A percentile compares a stretch with the other conserved stretches of the same genome.
Evolutionary conservation across 2,113 vertebrate species (phyloP).

Genomic region (Dromiciops gliroides): DNA sequence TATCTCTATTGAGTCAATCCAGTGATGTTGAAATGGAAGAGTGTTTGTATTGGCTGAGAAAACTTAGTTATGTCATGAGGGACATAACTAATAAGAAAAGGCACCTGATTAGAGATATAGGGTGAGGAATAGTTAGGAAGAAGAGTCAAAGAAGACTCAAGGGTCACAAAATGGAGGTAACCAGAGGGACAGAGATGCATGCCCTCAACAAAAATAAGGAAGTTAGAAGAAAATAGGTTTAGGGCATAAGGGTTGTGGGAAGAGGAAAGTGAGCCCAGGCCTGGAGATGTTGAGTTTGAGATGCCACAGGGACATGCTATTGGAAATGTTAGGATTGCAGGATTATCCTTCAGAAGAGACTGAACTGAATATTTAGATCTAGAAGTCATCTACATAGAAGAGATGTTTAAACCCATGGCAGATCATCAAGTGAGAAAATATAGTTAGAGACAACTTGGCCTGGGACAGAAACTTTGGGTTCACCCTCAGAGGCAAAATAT

Average conservation of each 20-base stretch:
- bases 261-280: not conserved
- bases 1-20: not conserved
- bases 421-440: not conserved
- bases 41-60: not conserved
- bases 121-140: no score
- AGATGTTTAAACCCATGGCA: not conserved
- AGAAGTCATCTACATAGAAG: not conserved
- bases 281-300: not conserved
- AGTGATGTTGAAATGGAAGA: not conserved
- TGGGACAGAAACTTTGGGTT: not conserved
- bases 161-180: not conserved
- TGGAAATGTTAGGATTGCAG: not conserved
- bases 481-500: not conserved
- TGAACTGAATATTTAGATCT: not conserved
- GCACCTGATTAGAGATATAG: not conserved
- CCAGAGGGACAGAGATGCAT: not conserved
- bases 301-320: not conserved
- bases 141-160: not conserved
- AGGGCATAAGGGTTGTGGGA: not conserved
- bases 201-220: not conserved
- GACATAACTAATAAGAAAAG: not conserved
- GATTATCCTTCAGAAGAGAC: not conserved
- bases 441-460: not conserved
- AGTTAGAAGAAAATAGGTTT: not conserved
- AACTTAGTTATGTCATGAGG: not conserved